Evolutionary conservation across 2,888 invertebrate species (phyloP).

Genomic region (Noctuana brunneofusca): DNA sequence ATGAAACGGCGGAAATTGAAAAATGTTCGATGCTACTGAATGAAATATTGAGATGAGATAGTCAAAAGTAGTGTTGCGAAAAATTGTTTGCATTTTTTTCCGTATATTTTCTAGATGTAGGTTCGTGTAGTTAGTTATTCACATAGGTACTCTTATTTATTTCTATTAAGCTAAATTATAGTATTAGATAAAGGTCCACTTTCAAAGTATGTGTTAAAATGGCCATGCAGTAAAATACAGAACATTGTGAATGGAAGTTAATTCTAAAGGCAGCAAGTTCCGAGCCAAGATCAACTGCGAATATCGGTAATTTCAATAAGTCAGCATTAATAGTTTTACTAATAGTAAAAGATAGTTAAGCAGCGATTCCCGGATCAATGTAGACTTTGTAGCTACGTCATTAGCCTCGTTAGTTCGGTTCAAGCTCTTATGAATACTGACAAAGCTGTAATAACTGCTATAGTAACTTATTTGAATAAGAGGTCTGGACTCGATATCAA

Average conservation of each 20-base stretch:
- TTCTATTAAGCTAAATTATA: no score
- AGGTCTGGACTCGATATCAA: background rate
- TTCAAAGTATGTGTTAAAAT: no score
- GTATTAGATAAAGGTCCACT: no score
- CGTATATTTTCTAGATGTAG: no score
- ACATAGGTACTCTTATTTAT: no score
- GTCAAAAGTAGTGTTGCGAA: background rate
- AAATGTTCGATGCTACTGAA: constrained; percentile 2
- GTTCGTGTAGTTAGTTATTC: no score
- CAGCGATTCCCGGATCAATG: background rate
- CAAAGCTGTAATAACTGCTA: background rate
- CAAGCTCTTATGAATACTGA: background rate
- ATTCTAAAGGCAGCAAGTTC: background rate
- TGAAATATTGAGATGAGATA: background rate
- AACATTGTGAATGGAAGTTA: background rate
- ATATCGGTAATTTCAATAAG: background rate
- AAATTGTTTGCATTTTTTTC: background rate
- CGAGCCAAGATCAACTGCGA: background rate
- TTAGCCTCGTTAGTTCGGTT: constrained; percentile 8
- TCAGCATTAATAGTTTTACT: background rate
- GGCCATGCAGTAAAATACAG: no score
- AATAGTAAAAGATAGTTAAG: background rate
- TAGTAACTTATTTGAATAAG: background rate
- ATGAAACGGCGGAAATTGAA: constrained; percentile 13
- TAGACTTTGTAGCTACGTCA: constrained; percentile 10